These are phyloP conservation scores for Cynoglossus semilaevis DNA, from an alignment of 2,113 vertebrate genomes.

Conservation along the genomic window DNA sequence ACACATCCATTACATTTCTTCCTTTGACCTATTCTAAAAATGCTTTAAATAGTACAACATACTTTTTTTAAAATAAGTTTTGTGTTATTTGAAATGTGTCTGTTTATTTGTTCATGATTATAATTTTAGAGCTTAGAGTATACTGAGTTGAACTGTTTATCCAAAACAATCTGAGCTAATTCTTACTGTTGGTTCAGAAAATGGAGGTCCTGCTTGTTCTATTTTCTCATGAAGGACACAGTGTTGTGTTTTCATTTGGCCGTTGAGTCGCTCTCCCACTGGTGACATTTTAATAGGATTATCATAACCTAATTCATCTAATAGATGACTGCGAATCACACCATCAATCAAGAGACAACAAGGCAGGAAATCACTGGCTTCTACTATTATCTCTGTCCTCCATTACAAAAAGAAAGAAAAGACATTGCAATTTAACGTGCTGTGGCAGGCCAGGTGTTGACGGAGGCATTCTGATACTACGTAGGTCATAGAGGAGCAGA, in stretches of 20 bases:
- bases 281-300: conserved; percentile 51
- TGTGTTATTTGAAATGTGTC: too few species aligned
- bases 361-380: conserved; percentile 47
- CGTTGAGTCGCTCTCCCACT: conserved; percentile 4
- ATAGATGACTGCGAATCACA: conserved; percentile 51
- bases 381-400: neutral
- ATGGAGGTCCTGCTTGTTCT: neutral
- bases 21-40: too few species aligned
- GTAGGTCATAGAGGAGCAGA: neutral
- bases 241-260: conserved; percentile 2
- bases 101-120: too few species aligned
- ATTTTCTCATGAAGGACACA: neutral
- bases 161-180: too few species aligned
- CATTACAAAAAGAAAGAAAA: neutral
- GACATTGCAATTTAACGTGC: neutral
- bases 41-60: too few species aligned
- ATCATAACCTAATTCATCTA: conserved; percentile 61
- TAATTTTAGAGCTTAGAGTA: too few species aligned
- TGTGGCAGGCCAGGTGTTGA: neutral
- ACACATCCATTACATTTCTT: too few species aligned
- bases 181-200: too few species aligned
- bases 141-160: too few species aligned
- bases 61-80: too few species aligned
- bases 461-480: neutral
- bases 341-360: conserved; percentile 54